Evolutionary conservation across 2,888 invertebrate genomes (phyloP).

Genomic region (Aleiodes leptofemur): DNA sequence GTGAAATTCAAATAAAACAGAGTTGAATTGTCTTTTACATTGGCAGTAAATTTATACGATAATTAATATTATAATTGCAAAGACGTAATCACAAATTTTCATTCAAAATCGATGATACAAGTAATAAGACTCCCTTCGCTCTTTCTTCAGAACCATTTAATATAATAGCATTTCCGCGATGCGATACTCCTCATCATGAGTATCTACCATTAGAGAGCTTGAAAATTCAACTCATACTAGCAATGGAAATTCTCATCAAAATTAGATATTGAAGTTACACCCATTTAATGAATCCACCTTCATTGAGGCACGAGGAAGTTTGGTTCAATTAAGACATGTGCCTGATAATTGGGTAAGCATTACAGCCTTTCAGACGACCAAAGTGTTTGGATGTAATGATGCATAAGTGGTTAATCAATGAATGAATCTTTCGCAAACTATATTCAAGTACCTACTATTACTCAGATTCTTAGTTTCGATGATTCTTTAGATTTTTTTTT

Average conservation of each 20-base stretch:
- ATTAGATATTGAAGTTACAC: not conserved
- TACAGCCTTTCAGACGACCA: not conserved
- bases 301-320: not conserved
- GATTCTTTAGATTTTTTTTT: too few species aligned
- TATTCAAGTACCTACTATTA: too few species aligned
- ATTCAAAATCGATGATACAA: not conserved
- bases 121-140: not conserved
- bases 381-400: not conserved
- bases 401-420: not conserved
- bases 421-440: too few species aligned
- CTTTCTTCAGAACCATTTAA: too few species aligned
- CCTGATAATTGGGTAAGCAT: constrained; percentile 9
- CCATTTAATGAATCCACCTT: too few species aligned
- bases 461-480: too few species aligned
- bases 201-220: too few species aligned
- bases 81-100: not conserved
- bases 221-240: not conserved
- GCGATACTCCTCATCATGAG: too few species aligned
- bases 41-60: not conserved
- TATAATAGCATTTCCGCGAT: too few species aligned
- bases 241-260: constrained; percentile 1
- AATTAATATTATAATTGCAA: constrained; percentile 11
- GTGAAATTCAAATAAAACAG: constrained; percentile 13
- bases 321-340: not conserved
- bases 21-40: not conserved